Percentiles rank a stretch among this genome's conserved stretches.
These are phyloP conservation scores for Glossophaga mutica DNA, from an alignment of 2,797 vertebrate species.

Conservation along the genomic window DNA sequence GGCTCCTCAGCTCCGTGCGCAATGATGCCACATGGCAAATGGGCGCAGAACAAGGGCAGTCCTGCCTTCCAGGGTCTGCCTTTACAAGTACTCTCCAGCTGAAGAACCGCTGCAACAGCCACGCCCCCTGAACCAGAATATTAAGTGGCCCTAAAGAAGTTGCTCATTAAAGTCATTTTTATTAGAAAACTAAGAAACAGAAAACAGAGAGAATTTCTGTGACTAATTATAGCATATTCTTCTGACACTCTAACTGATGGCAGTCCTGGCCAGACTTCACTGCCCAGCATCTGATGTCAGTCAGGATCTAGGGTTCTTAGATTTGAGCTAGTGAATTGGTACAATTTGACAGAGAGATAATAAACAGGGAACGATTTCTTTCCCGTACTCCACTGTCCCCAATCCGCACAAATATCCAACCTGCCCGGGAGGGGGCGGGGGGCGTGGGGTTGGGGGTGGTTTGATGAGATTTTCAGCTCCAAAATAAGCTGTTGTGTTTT, in stretches of 20 bases:
- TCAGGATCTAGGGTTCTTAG: conserved; percentile 69
- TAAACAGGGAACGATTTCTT: conserved; percentile 65
- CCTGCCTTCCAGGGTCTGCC: not conserved
- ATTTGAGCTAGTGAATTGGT: conserved; percentile 70
- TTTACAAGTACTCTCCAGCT: not conserved
- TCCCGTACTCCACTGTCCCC: conserved; percentile 33
- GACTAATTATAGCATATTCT: conserved; percentile 52
- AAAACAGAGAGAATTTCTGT: conserved; percentile 65
- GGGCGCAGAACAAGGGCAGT: not conserved
- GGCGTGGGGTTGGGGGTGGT: not conserved
- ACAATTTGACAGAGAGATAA: conserved; percentile 70
- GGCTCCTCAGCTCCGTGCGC: not conserved
- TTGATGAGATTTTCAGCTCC: not conserved
- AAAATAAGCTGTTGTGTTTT: conserved; percentile 30
- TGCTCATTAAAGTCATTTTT: conserved; percentile 5
- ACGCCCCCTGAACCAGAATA: not conserved
- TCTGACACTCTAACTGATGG: conserved; percentile 58
- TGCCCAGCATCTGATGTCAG: conserved; percentile 59
- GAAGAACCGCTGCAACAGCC: conserved; percentile 4
- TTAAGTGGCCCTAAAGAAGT: conserved; percentile 36
- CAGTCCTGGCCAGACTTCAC: conserved; percentile 57
- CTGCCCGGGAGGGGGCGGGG: not conserved
- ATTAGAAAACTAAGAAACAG: conserved; percentile 36
- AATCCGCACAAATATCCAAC: not conserved
- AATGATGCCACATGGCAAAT: not conserved